These are phyloP conservation scores for Brienomyrus brachyistius DNA, from an alignment of 2,113 vertebrate species.

Conservation along the genomic window DNA sequence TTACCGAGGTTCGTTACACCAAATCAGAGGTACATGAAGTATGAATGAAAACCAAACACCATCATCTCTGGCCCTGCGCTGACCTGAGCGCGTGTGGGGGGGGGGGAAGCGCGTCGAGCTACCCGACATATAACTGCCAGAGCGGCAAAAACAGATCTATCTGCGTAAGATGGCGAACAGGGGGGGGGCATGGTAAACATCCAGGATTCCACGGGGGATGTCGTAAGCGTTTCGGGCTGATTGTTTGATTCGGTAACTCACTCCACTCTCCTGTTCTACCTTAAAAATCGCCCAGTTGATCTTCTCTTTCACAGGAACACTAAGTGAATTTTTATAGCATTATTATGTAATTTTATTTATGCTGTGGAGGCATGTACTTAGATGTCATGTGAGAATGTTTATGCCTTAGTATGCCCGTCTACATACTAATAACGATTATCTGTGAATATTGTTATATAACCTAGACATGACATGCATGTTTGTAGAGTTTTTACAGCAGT, in stretches of 20 bases:
- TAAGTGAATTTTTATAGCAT: neutral
- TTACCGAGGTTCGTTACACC: conserved; percentile 16
- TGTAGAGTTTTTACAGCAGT: neutral
- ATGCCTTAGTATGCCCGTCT: neutral
- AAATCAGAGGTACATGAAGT: neutral
- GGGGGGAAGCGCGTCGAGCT: neutral
- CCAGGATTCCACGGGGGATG: neutral
- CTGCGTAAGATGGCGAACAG: neutral
- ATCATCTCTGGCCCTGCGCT: neutral
- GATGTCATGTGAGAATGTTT: neutral
- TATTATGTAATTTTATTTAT: neutral
- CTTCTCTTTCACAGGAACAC: neutral
- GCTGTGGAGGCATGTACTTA: neutral
- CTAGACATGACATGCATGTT: neutral
- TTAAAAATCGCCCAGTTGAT: neutral
- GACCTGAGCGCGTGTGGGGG: neutral
- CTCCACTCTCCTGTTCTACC: neutral
- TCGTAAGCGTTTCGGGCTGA: neutral
- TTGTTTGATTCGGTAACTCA: neutral
- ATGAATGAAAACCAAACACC: neutral
- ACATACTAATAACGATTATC: neutral
- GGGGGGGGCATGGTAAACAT: neutral
- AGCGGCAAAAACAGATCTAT: neutral
- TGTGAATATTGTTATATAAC: neutral
- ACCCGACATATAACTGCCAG: neutral